These are phyloP conservation scores for Chrysolina oricalcia DNA, from an alignment of 2,888 invertebrate genomes.

Conservation along the genomic window DNA sequence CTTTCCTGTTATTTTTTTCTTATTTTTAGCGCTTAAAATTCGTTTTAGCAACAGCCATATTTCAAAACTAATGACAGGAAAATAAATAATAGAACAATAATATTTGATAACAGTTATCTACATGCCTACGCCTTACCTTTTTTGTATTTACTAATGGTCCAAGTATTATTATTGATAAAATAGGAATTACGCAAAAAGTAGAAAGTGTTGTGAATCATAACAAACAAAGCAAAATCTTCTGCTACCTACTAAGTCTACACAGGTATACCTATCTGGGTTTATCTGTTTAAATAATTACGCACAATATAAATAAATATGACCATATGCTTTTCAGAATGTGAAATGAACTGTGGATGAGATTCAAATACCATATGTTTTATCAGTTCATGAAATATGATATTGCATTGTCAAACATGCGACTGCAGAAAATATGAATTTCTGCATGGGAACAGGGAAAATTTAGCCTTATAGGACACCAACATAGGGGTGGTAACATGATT, in stretches of 20 bases:
- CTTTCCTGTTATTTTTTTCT: too few species aligned
- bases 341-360: slow-evolving; percentile 27
- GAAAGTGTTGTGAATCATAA: background rate
- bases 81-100: too few species aligned
- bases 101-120: too few species aligned
- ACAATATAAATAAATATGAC: slow-evolving; percentile 25
- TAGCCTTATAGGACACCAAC: slow-evolving; percentile 56
- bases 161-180: too few species aligned
- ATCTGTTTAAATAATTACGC: background rate
- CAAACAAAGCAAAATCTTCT: slow-evolving; percentile 16
- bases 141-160: too few species aligned
- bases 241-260: background rate
- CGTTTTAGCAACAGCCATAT: too few species aligned
- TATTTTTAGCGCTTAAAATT: too few species aligned
- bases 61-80: too few species aligned
- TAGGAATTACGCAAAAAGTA: background rate
- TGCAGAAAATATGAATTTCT: slow-evolving; percentile 48
- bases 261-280: background rate
- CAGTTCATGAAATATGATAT: slow-evolving; percentile 31
- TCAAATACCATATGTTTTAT: slow-evolving; percentile 47
- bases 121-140: too few species aligned
- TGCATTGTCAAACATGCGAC: slow-evolving; percentile 46
- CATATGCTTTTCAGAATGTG: slow-evolving; percentile 26
- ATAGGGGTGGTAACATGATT: slow-evolving; percentile 58
- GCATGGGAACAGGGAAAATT: slow-evolving; percentile 52